Evolutionary conservation across 2,888 invertebrate genomes (phyloP).

Genomic region (Achlya flavicornis): DNA sequence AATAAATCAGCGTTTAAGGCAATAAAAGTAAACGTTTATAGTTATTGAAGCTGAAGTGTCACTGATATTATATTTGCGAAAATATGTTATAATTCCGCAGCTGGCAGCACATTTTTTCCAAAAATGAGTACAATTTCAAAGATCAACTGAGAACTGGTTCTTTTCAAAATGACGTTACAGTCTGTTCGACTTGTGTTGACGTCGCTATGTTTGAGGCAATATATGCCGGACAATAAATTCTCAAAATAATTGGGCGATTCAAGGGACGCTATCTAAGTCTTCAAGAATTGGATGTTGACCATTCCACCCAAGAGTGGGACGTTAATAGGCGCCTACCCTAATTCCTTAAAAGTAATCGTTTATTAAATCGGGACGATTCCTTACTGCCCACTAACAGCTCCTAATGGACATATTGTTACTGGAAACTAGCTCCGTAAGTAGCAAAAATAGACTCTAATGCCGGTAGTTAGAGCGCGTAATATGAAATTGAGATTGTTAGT

Average conservation of each 20-base stretch:
- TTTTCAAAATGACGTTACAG: too few species aligned
- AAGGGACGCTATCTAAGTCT: constrained; percentile 3
- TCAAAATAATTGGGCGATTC: not conserved
- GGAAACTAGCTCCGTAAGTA: not conserved
- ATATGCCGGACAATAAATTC: not conserved
- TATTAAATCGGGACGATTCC: constrained; percentile 1
- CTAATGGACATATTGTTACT: not conserved
- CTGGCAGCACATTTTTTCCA: too few species aligned
- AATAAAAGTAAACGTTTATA: not conserved
- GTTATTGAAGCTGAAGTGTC: not conserved
- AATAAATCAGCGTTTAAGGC: constrained; percentile 21
- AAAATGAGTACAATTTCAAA: not conserved
- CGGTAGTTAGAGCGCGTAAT: not conserved
- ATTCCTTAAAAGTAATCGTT: constrained; percentile 2
- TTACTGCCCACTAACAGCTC: constrained; percentile 3
- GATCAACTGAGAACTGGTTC: too few species aligned
- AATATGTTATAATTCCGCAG: not conserved
- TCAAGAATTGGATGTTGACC: not conserved
- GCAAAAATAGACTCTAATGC: constrained; percentile 5
- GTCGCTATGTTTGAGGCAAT: not conserved
- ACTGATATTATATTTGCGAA: not conserved
- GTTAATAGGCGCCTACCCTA: not conserved
- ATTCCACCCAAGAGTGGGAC: not conserved
- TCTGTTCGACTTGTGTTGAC: too few species aligned
- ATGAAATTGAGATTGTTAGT: not conserved